A percentile compares a stretch with the other conserved stretches of the same genome.
phyloP scores from a whole-genome alignment of 2,888 invertebrate species.

The Xestobium rufovillosum region DNA sequence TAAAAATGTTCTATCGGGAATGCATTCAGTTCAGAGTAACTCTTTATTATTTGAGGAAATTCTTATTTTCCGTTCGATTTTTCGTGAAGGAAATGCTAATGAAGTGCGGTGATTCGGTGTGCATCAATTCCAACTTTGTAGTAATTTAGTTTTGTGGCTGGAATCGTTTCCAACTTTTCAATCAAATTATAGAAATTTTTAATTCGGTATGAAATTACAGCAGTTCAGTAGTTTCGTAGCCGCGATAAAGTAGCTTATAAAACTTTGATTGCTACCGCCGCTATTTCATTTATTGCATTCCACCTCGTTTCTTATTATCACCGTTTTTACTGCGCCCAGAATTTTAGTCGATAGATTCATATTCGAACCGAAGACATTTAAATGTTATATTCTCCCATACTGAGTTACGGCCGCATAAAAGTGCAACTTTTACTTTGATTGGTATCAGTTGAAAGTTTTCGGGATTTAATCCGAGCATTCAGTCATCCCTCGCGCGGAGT shows the following conservation, averaged over 20 bases:
- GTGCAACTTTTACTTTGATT: conserved; percentile 36
- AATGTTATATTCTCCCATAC: conserved; percentile 29
- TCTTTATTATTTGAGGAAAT: too few relatives aligned
- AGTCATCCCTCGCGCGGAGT: conserved; percentile 23
- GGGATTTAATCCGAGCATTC: conserved; percentile 30
- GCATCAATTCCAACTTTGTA: too few relatives aligned
- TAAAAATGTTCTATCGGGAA: too few relatives aligned
- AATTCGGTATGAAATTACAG: conserved; percentile 31
- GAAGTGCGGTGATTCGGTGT: neutral
- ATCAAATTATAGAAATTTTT: conserved; percentile 31
- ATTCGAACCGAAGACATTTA: conserved; percentile 28
- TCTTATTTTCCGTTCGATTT: too few relatives aligned
- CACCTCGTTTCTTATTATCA: conserved; percentile 34
- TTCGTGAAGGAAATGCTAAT: neutral
- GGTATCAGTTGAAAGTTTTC: conserved; percentile 35
- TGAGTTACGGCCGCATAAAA: conserved; percentile 38
- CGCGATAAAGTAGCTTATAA: conserved; percentile 34
- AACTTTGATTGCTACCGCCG: conserved; percentile 32
- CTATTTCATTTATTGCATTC: conserved; percentile 36
- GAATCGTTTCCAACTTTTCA: conserved; percentile 19
- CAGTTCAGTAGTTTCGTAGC: conserved; percentile 22
- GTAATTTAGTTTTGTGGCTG: neutral
- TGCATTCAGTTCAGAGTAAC: too few relatives aligned
- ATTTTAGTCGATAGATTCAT: conserved; percentile 32
- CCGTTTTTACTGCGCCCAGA: conserved; percentile 31